Base-by-base conservation (phyloP, 1,140 invertebrate species). In the Caenorhabditis latens region DNA sequence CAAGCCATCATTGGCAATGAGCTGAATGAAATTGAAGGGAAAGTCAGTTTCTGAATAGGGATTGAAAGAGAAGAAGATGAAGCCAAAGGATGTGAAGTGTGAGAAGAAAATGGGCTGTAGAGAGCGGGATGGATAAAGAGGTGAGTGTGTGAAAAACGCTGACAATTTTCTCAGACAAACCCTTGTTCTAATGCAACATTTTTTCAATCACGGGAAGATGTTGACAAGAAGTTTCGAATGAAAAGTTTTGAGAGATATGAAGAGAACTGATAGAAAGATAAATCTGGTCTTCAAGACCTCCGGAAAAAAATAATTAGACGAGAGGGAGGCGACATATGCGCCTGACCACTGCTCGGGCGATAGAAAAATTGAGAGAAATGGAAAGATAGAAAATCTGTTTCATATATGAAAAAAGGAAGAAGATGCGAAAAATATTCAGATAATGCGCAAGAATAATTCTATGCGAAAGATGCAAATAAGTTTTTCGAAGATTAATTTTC, bases 151-250 rank as follows among this genome's bases (percentile, higher is more conserved):
- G 61, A 21, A 24, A 63, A 63, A 63, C 14, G 4, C 57, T 19
- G 50, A 16, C 9, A 32, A 24, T 4, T 32, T 63, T 21, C 21
- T 63, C 61, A 63, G 32, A 58, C 6, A 58, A n/a, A 58, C 19
- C 6, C n/a, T 58, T 19, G 55, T 58, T 58, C n/a, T 58, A 58
- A 58, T 58, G 55, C 55, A 58, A 58, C 55, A 32, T 63, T 63
- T 63, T 63, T 14, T 21, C 19, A 32, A 21, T 63, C 61, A 63
- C 24, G n/a, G 8, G 21, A 58, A 21, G n/a, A 58, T 58, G 55
- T 58, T 58, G 21, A 63, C 21, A 58, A 21, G 57, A 21, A 58
- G 57, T 58, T 58, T 21, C 16, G n/a, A 58, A 58, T 58, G 16
- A 58, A n/a, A 9, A 63, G 61, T 32, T 32, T 32, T 63, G 21